These are phyloP conservation scores for Chaetodon trifascialis DNA, from an alignment of 2,113 vertebrate genomes.

Conservation along the genomic window DNA sequence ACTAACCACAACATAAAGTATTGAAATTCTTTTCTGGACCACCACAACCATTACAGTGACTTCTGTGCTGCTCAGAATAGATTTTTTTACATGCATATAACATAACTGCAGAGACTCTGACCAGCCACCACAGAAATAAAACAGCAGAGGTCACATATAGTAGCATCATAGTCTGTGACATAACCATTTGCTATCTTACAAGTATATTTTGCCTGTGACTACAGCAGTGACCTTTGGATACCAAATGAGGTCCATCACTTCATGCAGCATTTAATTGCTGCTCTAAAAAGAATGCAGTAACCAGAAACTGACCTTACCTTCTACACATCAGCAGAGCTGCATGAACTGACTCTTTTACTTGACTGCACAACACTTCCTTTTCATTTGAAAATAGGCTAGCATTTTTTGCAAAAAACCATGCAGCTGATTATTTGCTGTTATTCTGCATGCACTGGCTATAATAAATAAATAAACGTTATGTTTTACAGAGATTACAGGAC, in stretches of 20 bases:
- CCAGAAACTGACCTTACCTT: constrained; percentile 26
- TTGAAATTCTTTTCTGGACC: constrained; percentile 7
- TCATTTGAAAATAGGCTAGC: too few relatives aligned
- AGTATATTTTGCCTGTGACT: constrained; percentile 31
- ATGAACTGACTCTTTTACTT: constrained; percentile 10
- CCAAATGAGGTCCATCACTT: constrained; percentile 2
- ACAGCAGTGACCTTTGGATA: constrained; percentile 38
- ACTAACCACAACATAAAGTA: neutral
- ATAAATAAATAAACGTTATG: too few relatives aligned
- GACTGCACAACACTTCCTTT: neutral
- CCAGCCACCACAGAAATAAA: neutral
- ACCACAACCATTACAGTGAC: neutral
- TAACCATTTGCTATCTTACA: constrained; percentile 25
- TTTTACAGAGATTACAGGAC: too few relatives aligned
- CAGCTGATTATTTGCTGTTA: too few relatives aligned
- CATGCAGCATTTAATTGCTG: constrained; percentile 31
- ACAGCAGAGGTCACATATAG: constrained; percentile 30
- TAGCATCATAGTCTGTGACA: neutral
- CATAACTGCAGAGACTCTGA: neutral
- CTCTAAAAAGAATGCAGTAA: constrained; percentile 24
- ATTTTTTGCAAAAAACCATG: too few relatives aligned
- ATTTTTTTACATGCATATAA: neutral
- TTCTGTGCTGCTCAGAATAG: neutral
- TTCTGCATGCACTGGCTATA: too few relatives aligned
- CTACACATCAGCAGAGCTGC: constrained; percentile 11